Base-by-base conservation (phyloP, 2,888 invertebrate species). In the Coleophora deauratella region DNA sequence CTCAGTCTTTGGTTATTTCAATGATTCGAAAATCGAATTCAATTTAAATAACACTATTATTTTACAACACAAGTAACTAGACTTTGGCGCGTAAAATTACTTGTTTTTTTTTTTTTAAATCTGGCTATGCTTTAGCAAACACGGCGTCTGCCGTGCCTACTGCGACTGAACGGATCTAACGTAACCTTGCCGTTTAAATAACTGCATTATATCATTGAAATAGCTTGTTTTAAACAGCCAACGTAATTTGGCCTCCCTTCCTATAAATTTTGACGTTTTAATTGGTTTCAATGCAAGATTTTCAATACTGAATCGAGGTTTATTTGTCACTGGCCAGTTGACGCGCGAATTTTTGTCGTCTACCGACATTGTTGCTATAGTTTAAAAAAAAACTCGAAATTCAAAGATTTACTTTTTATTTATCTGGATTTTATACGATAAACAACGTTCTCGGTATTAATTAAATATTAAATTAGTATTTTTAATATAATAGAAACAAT, bases 181-280 rank as follows among this genome's bases (percentile, higher is more conserved):
- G 40, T 63, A 69, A 57, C 67, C 73, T 71, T 69, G 66, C 66
- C 52, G 54, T 58, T 66, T 73, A 72, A 37, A 50, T 21, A 21
- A 21, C 21, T 21, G 21, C 21, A 12, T 15, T 34, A 44, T 47
- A 51, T 51, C 52, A 54, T 54, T 55, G 55, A 51, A 43, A 21
- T 21, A 6, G 6, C 21, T 21, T 21, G 21, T 21, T 21, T 21
- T 21, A 21, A 21, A 21, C 21, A 21, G 6, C 21, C 21, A 21
- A 6, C 6, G 21, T 21, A 21, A 21, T 21, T 21, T 21, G 21
- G 21, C 21, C 21, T 21, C 21, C 21, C 21, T 21, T 21, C 21
- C 21, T 21, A 21, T 21, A 21, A 21, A 21, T 21, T 21, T 21
- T 21, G 21, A 21, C 21, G 21, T 21, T 21, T 21, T 21, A 21